Conservation (phyloP, 2,888 invertebrate genomes). For the Drosophila kanekoi region DNA sequence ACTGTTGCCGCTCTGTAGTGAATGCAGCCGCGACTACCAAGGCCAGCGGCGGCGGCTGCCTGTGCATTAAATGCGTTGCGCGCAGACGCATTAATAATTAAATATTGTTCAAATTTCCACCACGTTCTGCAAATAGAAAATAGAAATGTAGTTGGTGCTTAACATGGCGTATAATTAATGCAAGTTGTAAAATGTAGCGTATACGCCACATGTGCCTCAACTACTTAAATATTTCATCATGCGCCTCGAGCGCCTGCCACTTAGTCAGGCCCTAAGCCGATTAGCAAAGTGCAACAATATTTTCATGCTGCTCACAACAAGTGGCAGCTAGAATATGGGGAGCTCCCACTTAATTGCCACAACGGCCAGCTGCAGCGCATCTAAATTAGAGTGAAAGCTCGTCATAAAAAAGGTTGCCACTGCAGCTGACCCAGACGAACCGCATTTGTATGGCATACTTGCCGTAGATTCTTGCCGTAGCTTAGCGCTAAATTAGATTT, state of each 20-base stretch:
- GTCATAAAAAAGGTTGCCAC: slow-evolving; percentile 14
- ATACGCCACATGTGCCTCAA: slow-evolving; percentile 27
- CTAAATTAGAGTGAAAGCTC: slow-evolving; percentile 17
- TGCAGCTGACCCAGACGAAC: slow-evolving; percentile 1
- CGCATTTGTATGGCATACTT: slow-evolving; percentile 11
- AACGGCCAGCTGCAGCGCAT: slow-evolving; percentile 3
- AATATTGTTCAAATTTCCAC: slow-evolving; percentile 38
- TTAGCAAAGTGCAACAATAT: slow-evolving; percentile 36
- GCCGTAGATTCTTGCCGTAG: slow-evolving; percentile 5
- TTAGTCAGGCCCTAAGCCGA: slow-evolving; percentile 32
- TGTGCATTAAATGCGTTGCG: slow-evolving; percentile 37
- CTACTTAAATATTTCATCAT: slow-evolving; percentile 29
- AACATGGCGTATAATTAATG: slow-evolving; percentile 45
- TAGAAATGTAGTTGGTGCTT: slow-evolving; percentile 3
- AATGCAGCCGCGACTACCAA: slow-evolving; percentile 45
- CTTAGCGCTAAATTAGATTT: slow-evolving; percentile 47
- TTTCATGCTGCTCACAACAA: slow-evolving; percentile 8
- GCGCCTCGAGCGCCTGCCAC: slow-evolving; percentile 1
- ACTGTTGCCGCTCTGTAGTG: slow-evolving; percentile 42
- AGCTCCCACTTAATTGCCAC: slow-evolving; percentile 29
- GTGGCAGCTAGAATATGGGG: slow-evolving; percentile 12
- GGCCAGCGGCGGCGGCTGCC: slow-evolving; percentile 44
- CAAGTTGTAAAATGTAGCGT: slow-evolving; percentile 43
- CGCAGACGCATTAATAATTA: slow-evolving; percentile 65
- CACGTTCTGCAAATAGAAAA: slow-evolving; percentile 52